Percentiles rank a stretch among this genome's conserved stretches.
phyloP scores from a whole-genome alignment of 2,888 invertebrate species.

The Ichneumoninae sp. region DNA sequence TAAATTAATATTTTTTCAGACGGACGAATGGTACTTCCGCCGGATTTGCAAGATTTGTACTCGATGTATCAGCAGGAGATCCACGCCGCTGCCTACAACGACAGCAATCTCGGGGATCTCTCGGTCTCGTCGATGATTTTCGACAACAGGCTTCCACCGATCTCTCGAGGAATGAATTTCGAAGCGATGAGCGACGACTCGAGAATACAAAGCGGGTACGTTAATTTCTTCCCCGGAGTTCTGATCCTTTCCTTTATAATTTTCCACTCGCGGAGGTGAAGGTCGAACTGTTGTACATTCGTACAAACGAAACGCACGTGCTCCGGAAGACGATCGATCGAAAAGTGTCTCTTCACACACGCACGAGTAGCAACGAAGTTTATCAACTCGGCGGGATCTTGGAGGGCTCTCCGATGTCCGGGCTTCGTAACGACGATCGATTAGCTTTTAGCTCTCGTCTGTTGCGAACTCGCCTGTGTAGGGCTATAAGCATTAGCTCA shows the following conservation, averaged over 20 bases:
- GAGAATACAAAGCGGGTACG: constrained; percentile 74
- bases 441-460: constrained; percentile 8
- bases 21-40: constrained; percentile 88
- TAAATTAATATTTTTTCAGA: constrained; percentile 84
- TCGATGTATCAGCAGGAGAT: constrained; percentile 94
- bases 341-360: constrained; percentile 27
- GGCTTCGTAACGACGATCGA: constrained; percentile 51
- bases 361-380: constrained; percentile 8
- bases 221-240: neutral
- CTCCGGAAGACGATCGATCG: neutral
- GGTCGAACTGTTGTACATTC: neutral
- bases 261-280: neutral
- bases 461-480: neutral
- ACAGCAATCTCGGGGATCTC: constrained; percentile 86
- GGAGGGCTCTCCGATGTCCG: constrained; percentile 5
- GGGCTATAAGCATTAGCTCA: constrained; percentile 10
- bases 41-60: constrained; percentile 92
- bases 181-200: constrained; percentile 74
- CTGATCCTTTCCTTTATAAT: neutral
- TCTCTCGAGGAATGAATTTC: constrained; percentile 78
- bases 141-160: constrained; percentile 87
- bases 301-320: neutral
- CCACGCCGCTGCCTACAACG: constrained; percentile 91
- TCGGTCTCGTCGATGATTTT: constrained; percentile 75
- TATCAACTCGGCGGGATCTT: constrained; percentile 53